Percentiles rank a stretch among this genome's conserved stretches.
phyloP scores from a whole-genome alignment of 2,888 invertebrate species.

The Drosophila trichaetosa region DNA sequence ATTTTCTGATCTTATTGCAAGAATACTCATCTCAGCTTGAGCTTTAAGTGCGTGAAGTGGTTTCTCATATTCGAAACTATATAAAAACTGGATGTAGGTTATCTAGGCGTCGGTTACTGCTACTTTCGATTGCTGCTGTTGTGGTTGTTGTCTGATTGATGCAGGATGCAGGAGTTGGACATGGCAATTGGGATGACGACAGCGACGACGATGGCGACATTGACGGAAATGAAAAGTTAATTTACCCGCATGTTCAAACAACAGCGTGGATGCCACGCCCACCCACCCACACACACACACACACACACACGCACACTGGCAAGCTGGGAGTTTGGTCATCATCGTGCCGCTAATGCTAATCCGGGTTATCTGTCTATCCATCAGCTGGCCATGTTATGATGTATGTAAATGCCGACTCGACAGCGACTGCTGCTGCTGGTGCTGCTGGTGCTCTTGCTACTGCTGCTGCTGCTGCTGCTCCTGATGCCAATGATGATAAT shows the following conservation, averaged over 20 bases:
- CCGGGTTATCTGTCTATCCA: conserved; percentile 77
- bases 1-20: neutral
- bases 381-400: conserved; percentile 74
- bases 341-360: conserved; percentile 69
- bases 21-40: neutral
- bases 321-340: conserved; percentile 10
- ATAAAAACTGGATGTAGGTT: neutral
- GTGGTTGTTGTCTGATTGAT: neutral
- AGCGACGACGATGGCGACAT: conserved; percentile 29
- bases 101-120: neutral
- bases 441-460: neutral
- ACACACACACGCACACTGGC: conserved; percentile 6
- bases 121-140: neutral
- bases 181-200: conserved; percentile 54
- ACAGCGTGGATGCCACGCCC: conserved; percentile 35
- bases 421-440: neutral
- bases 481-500: conserved; percentile 62
- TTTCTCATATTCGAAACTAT: neutral
- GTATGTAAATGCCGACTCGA: conserved; percentile 67
- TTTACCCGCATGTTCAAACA: conserved; percentile 75
- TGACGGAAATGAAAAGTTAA: conserved; percentile 77
- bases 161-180: conserved; percentile 18
- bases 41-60: neutral
- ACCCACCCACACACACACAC: conserved; percentile 25
- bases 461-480: neutral